Conservation (phyloP, 2,113 vertebrate species). For the Centrocercus urophasianus region DNA sequence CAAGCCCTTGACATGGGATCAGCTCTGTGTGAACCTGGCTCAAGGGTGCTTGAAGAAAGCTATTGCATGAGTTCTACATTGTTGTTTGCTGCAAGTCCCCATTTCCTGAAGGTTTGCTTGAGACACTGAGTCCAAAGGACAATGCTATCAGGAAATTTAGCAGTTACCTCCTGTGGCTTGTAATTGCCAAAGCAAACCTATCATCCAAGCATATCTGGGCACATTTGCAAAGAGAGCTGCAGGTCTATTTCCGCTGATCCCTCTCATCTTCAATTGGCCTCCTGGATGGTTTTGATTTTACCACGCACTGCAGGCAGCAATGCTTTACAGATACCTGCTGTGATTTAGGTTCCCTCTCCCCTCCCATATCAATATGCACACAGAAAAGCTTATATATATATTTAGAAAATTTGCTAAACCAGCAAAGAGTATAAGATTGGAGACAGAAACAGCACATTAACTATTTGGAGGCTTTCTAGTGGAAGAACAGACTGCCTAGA, state of each 20-base stretch:
- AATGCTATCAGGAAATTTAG: not conserved
- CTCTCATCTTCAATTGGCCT: not conserved
- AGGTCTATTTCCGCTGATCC: not conserved
- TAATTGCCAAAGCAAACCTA: not conserved
- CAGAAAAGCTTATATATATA: not conserved
- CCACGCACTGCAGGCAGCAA: not conserved
- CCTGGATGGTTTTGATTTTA: not conserved
- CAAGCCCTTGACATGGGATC: too few species aligned
- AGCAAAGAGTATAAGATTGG: not conserved
- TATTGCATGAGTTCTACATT: too few species aligned
- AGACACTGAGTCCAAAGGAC: not conserved
- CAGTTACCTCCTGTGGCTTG: not conserved
- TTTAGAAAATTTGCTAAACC: not conserved
- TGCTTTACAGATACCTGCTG: not conserved
- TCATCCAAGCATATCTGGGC: not conserved
- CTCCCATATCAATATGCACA: not conserved
- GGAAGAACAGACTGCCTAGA: not conserved
- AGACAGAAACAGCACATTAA: not conserved
- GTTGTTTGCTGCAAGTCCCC: not conserved
- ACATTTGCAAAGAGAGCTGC: not conserved
- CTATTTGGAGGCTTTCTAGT: not conserved
- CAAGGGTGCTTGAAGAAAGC: not conserved
- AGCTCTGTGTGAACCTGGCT: not conserved
- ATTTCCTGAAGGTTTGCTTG: not conserved
- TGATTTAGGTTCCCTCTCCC: not conserved